Evolutionary conservation across 2,797 vertebrate species (phyloP).

Genomic region (Rhinophrynus dorsalis): DNA sequence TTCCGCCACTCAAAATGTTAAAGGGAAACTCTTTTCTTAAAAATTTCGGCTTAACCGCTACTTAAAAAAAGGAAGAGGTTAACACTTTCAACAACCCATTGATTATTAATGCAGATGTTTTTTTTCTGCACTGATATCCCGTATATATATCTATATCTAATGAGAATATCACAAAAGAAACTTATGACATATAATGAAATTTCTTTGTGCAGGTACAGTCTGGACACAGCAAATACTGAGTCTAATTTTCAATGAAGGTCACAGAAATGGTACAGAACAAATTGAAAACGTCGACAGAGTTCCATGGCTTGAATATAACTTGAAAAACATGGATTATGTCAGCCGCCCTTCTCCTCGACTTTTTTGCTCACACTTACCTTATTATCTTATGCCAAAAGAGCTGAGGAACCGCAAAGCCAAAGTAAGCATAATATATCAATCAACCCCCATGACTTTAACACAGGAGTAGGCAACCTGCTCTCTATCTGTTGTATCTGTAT

Average conservation of each 20-base stretch:
- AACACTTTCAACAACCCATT: too few relatives aligned
- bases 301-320: slow-evolving; percentile 45
- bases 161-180: not conserved
- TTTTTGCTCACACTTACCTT: slow-evolving; percentile 50
- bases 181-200: not conserved
- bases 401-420: slow-evolving; percentile 39
- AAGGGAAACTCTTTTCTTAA: too few relatives aligned
- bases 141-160: not conserved
- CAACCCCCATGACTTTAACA: too few relatives aligned
- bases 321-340: rapidly evolving
- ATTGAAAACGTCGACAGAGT: not conserved
- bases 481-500: too few relatives aligned
- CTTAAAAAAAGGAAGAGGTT: too few relatives aligned
- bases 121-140: not conserved
- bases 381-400: slow-evolving; percentile 51
- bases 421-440: slow-evolving; percentile 51
- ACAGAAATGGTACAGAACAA: slow-evolving; percentile 45
- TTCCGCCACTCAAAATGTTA: too few relatives aligned
- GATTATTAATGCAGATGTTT: not conserved
- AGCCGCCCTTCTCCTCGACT: slow-evolving; percentile 36
- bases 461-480: too few relatives aligned
- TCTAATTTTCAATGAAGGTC: slow-evolving; percentile 51
- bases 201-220: slow-evolving; percentile 49
- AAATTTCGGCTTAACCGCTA: too few relatives aligned
- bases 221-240: slow-evolving; percentile 54